Base-by-base conservation (phyloP, 2,113 vertebrate genomes). In the Sclerurus mexicanus region DNA sequence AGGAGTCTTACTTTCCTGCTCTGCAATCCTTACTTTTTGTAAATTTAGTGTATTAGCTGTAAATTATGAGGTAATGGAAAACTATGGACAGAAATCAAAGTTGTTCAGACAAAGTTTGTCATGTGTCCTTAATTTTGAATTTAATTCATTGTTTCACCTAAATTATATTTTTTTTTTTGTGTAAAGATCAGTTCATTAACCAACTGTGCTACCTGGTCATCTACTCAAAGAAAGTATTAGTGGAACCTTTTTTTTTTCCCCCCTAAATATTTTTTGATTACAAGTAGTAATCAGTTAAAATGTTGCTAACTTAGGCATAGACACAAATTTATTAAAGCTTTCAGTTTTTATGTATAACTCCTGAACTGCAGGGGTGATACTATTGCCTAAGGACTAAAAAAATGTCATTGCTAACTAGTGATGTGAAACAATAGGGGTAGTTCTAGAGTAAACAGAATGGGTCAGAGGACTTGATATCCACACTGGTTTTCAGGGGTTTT, bases 401-500 rank as follows among this genome's bases (percentile, higher is more conserved):
- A 46, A 50, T 9, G 4, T 16, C 25, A 37, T 37, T 74, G 31
- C 20, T 63, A 37, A 11, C 27, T 46, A 69, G 17, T n/a, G 11
- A 17, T 44, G n/a, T 53, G 52, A 75, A 85, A 62, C 30, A 71
- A 23, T 3, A 62, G 6, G 7, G 14, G 1, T 67, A n/a, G 23
- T 71, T 72, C 33, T 50, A 66, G 60, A 46, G 39, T 33, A 62
- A 59, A 46, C 1, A 2, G 30, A 27, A 15, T 50, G 22, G 2
- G 5, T 67, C 27, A 33, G 52, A 71, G 39, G 20, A 50, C 39
- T 75, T 59, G 25, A 42, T 82, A 74, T 24, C 44, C 16, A 11
- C 0, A 0, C 3, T 35, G 25, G 24, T 7, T 72, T 79, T 87
- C 18, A 59, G 52, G 55, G 4, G 2, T 21, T 71, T 71, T 78